These are phyloP conservation scores for Peromyscus polionotus DNA, from an alignment of 2,113 vertebrate species.

Conservation along the genomic window DNA sequence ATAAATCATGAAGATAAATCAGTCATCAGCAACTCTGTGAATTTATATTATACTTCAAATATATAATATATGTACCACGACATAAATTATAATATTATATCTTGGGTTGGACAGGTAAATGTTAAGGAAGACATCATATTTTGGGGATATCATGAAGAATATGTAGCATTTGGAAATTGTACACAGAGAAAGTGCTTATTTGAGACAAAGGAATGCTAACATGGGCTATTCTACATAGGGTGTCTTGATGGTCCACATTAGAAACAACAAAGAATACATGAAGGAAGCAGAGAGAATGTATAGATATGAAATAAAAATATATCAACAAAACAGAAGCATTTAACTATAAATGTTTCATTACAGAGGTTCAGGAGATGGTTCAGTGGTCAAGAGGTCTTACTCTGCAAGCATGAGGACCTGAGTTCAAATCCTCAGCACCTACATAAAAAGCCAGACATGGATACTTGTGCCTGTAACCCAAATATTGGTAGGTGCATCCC, in stretches of 20 bases:
- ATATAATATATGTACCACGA: background rate
- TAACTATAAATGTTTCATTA: background rate
- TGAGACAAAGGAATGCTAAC: background rate
- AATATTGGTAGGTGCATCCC: no score
- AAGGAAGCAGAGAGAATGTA: background rate
- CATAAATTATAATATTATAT: constrained; percentile 20
- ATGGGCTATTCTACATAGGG: background rate
- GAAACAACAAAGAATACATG: background rate
- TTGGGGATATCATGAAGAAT: background rate
- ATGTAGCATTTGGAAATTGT: background rate
- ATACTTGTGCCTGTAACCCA: background rate
- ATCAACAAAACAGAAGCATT: background rate
- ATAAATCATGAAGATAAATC: constrained; percentile 9
- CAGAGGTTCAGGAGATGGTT: background rate
- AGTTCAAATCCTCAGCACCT: background rate
- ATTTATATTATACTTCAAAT: background rate
- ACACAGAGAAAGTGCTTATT: background rate
- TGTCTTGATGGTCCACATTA: background rate
- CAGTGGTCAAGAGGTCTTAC: background rate
- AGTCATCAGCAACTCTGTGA: background rate
- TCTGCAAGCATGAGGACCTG: background rate
- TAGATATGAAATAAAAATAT: background rate
- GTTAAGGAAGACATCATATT: background rate
- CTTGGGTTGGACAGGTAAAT: background rate
- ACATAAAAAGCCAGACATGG: background rate